These are phyloP conservation scores for Siniperca chuatsi DNA, from an alignment of 2,113 vertebrate genomes.

Conservation along the genomic window DNA sequence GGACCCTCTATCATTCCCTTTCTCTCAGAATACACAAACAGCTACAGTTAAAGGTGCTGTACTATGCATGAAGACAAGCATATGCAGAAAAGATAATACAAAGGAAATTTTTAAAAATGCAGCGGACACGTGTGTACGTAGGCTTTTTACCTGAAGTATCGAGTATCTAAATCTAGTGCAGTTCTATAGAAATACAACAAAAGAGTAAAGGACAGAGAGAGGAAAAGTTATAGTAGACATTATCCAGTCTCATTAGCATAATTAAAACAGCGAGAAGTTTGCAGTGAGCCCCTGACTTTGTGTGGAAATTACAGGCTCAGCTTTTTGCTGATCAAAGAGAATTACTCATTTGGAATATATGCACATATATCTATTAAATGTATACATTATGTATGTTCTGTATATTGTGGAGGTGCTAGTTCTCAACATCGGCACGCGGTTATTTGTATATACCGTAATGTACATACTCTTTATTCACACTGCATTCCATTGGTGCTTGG, in stretches of 20 bases:
- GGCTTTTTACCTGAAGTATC: slow-evolving; percentile 2
- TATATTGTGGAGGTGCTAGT: background rate
- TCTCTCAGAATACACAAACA: slow-evolving; percentile 22
- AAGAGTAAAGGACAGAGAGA: slow-evolving; percentile 29
- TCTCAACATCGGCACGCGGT: background rate
- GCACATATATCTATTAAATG: slow-evolving; percentile 38
- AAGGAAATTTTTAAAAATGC: slow-evolving; percentile 25
- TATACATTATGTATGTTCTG: slow-evolving; percentile 29
- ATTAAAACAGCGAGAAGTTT: slow-evolving; percentile 65
- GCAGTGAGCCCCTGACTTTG: slow-evolving; percentile 38
- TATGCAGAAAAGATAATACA: background rate
- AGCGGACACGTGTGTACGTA: background rate
- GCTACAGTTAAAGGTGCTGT: slow-evolving; percentile 17
- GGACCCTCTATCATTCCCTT: slow-evolving; percentile 11
- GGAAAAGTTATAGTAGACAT: slow-evolving; percentile 38
- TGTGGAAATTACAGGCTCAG: slow-evolving; percentile 58
- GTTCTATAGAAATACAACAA: slow-evolving; percentile 7
- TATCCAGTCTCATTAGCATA: slow-evolving; percentile 64
- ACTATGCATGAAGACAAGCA: slow-evolving; percentile 20
- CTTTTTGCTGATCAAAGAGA: slow-evolving; percentile 77
- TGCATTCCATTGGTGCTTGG: background rate
- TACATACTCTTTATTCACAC: slow-evolving; percentile 2
- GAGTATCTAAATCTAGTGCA: background rate
- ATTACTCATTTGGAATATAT: slow-evolving; percentile 58
- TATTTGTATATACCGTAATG: slow-evolving; percentile 10